Base-by-base conservation (phyloP, 2,888 invertebrate genomes). In the Saturnia pavonia region DNA sequence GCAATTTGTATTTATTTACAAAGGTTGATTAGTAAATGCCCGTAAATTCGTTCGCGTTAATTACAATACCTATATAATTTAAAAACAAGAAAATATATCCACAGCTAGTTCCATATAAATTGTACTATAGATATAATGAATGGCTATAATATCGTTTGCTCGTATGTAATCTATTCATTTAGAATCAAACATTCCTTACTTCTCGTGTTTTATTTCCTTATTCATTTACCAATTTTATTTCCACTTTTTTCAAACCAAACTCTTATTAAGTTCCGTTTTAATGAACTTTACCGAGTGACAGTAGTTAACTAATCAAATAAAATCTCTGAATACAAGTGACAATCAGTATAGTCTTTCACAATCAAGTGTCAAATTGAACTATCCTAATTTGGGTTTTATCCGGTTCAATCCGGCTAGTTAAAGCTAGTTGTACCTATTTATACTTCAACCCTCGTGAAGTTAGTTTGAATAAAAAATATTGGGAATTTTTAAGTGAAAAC, bases 361-460 rank as follows among this genome's bases (percentile, higher is more conserved):
- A 81, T 79, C 79, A 77, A 76, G 72, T 75, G 79, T 80, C 82
- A 80, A 80, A 80, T 77, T 67, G 75, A 75, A 78, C 82, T 74
- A 76, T 75, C 74, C 67, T 72, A 73, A 82, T 81, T 86, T 79
- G 77, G 80, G 6, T 79, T 81, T 76, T 79, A 82, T 78, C 79
- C 77, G 74, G 77, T 71, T 73, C 78, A 84, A 85, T 84, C 80
- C 78, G 71, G 34, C 6, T 34, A n/a, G 85, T 87, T 86, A 83
- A 25, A 57, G 9, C 25, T 25, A 25, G 57, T 57, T 57, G 22
- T 11, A 25, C 0, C 0, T 57, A 57, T 57, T 22, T 22, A 16
- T 51, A n/a, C n/a, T 57, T 60, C 11, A 11, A n/a, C 54, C 11
- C 11, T 54, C 12, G 54, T 22, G 2, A 54, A 54, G 54, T 54